Evolutionary conservation across 2,113 vertebrate genomes (phyloP), one percentile per base, ranked within the genome.

Genomic region (Epinephelus cyanopodus): DNA sequence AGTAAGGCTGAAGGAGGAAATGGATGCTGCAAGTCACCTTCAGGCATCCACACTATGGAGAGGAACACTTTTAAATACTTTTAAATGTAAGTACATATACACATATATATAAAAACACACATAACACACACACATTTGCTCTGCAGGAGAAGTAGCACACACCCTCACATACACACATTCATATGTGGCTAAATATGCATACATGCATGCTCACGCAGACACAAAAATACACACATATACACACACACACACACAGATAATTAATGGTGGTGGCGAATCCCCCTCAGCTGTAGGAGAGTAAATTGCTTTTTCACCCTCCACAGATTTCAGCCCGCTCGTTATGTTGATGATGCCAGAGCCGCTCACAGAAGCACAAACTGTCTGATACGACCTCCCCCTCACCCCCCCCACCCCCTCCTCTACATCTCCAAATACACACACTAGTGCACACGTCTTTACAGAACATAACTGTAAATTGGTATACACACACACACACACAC

Each of bases 291-390:
- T 90, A 86, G 90, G 83, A 92, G 91, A 93, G 89, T 93, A 95
- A 95, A 95, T 94, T 93, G 94, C 94, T 95, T 95, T 94, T 94
- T 94, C 93, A 94, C 93, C 93, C 95, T 94, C 90, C 93, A 92
- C 87, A 94, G 95, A 95, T 91, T 94, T 92, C 90, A 89, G 90
- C 65, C 79, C 37, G 87, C 92, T 93, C 81, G 83, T 94, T 94
- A 94, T 92, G 93, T 92, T 94, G 93, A 95, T 94, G 92, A 94
- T 92, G 87, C 91, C 89, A 91, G 69, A 87, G 81, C 84, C n/a
- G 81, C 86, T 91, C 92, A 94, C 82, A 91, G 80, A 87, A 77
- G 84, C 91, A 93, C 89, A 94, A 87, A 92, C 89, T 87, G 89
- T 90, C 90, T 91, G 85, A 84, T 75, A 68, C 73, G 56, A 61